Evolutionary conservation across 2,797 vertebrate species (phyloP).

Genomic region (Myotis vivesi): DNA sequence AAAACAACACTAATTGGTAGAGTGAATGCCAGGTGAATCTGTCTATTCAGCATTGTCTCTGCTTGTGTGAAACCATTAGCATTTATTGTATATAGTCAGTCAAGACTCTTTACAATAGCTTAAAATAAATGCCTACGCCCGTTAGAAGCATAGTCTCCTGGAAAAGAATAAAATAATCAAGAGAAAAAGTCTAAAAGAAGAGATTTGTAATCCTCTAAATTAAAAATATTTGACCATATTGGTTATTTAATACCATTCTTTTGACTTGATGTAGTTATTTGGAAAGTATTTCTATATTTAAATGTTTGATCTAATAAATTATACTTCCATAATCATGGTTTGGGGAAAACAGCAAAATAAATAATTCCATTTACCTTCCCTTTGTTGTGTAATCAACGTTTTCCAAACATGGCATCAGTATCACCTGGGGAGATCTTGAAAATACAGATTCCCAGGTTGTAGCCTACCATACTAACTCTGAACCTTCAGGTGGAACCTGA

Average conservation of each 20-base stretch:
- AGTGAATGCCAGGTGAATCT: not conserved
- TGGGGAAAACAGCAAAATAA: not conserved
- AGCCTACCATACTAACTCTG: not conserved
- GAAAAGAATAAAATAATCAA: not conserved
- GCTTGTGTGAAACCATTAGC: not conserved
- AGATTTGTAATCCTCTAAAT: not conserved
- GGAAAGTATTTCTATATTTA: not conserved
- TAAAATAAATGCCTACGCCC: not conserved
- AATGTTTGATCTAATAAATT: not conserved
- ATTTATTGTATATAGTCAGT: not conserved
- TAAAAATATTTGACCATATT: not conserved
- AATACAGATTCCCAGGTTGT: not conserved
- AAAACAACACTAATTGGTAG: not conserved
- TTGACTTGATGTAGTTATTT: not conserved
- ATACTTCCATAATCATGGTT: not conserved
- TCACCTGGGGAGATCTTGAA: not conserved
- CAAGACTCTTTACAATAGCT: not conserved
- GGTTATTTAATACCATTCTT: not conserved
- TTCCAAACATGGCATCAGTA: not conserved
- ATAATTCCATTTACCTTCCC: not conserved
- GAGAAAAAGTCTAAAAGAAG: slow-evolving; percentile 16
- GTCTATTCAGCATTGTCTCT: not conserved
- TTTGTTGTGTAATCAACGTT: not conserved
- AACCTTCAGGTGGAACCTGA: not conserved
- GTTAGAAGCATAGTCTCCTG: not conserved